Evolutionary conservation across 2,113 vertebrate genomes (phyloP).

Genomic region (Rhinogobius similis): DNA sequence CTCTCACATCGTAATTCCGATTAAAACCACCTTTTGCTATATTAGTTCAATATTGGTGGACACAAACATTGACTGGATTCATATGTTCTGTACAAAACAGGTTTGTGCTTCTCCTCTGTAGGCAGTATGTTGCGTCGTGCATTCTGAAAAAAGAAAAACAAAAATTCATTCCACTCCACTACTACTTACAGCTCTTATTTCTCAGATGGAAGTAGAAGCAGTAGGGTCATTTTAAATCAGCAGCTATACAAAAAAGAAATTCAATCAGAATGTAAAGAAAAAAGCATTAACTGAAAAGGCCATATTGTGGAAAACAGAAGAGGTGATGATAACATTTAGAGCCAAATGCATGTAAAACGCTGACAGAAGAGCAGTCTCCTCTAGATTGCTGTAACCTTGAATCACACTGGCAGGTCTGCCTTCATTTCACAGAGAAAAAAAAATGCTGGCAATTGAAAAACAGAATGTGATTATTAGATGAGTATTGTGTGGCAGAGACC

Average conservation of each 20-base stretch:
- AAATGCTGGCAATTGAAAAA: conserved; percentile 42
- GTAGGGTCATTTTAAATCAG: conserved; percentile 1
- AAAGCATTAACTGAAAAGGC: conserved; percentile 28
- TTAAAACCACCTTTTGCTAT: not conserved
- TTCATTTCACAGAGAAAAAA: conserved; percentile 32
- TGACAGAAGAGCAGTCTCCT: conserved; percentile 25
- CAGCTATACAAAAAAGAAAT: conserved; percentile 39
- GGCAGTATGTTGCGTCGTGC: too few species aligned
- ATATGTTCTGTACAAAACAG: too few species aligned
- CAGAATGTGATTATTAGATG: conserved; percentile 64
- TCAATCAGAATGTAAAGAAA: conserved; percentile 48
- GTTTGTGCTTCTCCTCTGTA: too few species aligned
- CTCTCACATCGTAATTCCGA: not conserved
- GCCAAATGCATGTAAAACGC: conserved; percentile 2
- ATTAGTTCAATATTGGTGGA: not conserved
- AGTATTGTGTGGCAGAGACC: conserved; percentile 6
- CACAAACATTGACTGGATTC: too few species aligned
- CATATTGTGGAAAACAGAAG: conserved; percentile 46
- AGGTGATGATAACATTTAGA: conserved; percentile 52
- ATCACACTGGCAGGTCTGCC: conserved; percentile 38
- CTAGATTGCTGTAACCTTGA: conserved; percentile 60
- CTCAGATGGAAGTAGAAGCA: not conserved
- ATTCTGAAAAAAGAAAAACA: too few species aligned
- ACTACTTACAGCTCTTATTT: conserved; percentile 1
- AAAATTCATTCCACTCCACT: too few species aligned